Percentiles rank a stretch among this genome's conserved stretches.
These are phyloP conservation scores for Julus scanicus DNA, from an alignment of 2,888 invertebrate species.

Conservation along the genomic window DNA sequence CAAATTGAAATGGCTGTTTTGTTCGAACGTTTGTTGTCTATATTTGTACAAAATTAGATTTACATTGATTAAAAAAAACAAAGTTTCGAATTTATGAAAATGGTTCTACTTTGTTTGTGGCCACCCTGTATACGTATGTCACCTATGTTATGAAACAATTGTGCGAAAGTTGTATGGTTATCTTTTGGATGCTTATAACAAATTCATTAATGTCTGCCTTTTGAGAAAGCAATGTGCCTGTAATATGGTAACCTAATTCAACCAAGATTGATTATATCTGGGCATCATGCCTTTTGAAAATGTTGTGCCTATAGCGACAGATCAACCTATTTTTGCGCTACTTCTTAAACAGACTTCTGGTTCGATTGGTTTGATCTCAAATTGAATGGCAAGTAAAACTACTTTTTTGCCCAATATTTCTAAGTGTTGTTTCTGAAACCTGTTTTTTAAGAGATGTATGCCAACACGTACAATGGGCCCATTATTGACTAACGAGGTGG, in stretches of 20 bases:
- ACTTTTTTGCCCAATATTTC: neutral
- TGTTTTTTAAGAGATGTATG: neutral
- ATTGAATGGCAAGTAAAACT: neutral
- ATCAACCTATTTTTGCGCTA: neutral
- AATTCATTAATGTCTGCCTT: too few species aligned
- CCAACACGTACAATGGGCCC: neutral
- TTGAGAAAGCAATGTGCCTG: too few species aligned
- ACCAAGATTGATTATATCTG: neutral
- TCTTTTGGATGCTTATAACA: too few species aligned
- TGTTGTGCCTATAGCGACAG: neutral
- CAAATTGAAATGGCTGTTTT: too few species aligned
- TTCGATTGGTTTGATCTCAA: neutral
- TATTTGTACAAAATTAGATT: too few species aligned
- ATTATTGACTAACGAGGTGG: slow-evolving; percentile 8
- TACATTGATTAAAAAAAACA: too few species aligned
- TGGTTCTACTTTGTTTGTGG: too few species aligned
- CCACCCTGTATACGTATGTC: too few species aligned
- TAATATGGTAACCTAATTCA: neutral
- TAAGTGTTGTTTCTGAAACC: neutral
- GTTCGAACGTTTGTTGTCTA: too few species aligned
- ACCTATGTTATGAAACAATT: too few species aligned
- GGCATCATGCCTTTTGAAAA: neutral
- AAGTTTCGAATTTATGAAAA: too few species aligned
- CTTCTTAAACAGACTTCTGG: neutral
- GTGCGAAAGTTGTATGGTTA: too few species aligned